Evolutionary conservation across 2,797 vertebrate genomes (phyloP).

Genomic region (Xyrichtys novacula): DNA sequence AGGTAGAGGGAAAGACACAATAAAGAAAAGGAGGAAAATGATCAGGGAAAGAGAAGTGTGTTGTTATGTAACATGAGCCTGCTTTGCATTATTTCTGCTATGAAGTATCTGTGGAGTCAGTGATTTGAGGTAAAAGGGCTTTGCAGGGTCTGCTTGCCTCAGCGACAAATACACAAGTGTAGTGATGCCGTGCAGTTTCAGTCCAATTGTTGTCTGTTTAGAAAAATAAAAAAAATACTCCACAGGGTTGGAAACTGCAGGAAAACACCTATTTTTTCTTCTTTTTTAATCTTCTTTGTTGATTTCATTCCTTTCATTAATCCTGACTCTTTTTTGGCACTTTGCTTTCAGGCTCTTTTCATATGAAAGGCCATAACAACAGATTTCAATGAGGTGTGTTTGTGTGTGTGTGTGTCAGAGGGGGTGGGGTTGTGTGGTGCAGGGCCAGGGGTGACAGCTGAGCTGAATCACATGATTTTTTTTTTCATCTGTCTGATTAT

Average conservation of each 20-base stretch:
- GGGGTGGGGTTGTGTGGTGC: neutral
- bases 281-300: neutral
- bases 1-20: neutral
- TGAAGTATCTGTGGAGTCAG: conserved; percentile 57
- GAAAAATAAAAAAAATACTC: neutral
- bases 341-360: neutral
- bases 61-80: conserved; percentile 59
- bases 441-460: conserved; percentile 40
- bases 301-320: too few relatives aligned
- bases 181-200: conserved; percentile 20
- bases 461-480: conserved; percentile 66
- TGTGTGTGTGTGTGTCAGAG: neutral
- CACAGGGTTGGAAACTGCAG: neutral
- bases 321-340: too few relatives aligned
- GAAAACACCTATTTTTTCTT: neutral
- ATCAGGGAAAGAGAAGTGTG: conserved; percentile 14
- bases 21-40: neutral
- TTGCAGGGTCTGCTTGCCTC: conserved; percentile 50
- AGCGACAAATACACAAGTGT: conserved; percentile 28
- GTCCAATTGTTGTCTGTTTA: conserved; percentile 13
- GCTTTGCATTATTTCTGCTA: conserved; percentile 42
- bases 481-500: conserved; percentile 34
- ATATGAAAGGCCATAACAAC: neutral
- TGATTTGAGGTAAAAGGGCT: conserved; percentile 54
- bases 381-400: neutral